These are phyloP conservation scores for Dolichoris vasculosae DNA, from an alignment of 1,140 invertebrate species.

Conservation along the genomic window DNA sequence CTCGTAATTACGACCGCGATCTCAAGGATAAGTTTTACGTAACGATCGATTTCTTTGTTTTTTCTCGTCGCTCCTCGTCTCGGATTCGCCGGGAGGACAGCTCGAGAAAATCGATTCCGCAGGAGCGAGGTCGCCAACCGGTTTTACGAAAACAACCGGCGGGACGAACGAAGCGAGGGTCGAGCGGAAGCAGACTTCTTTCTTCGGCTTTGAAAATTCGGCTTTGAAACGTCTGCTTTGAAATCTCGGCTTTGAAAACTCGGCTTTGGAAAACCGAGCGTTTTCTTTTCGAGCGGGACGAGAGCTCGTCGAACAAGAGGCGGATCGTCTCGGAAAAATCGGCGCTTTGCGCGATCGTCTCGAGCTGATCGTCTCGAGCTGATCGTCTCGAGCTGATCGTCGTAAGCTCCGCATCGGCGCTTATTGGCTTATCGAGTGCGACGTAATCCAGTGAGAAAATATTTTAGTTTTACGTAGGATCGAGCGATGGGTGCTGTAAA, in stretches of 20 bases:
- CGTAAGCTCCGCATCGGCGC: not conserved
- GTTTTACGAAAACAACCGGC: not conserved
- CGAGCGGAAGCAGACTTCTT: not conserved
- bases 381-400: too few species aligned
- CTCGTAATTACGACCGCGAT: not conserved
- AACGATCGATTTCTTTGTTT: not conserved
- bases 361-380: too few species aligned
- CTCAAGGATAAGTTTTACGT: conserved; percentile 7
- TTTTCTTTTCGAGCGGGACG: not conserved
- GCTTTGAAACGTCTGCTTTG: not conserved
- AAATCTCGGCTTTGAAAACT: not conserved
- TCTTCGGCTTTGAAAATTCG: not conserved
- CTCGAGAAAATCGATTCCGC: not conserved
- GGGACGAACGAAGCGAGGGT: not conserved
- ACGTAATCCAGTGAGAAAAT: not conserved
- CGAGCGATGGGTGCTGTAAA: not conserved
- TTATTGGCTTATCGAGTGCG: not conserved
- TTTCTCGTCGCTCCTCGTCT: not conserved
- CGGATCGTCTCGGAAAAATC: not conserved
- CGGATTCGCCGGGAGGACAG: not conserved
- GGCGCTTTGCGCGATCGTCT: too few species aligned
- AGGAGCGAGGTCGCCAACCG: not conserved
- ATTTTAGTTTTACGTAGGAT: not conserved
- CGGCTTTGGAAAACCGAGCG: not conserved
- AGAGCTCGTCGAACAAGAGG: not conserved